A percentile compares a stretch with the other conserved stretches of the same genome.
Evolutionary conservation across 2,113 vertebrate species (phyloP).

Genomic region (Platysteira castanea): DNA sequence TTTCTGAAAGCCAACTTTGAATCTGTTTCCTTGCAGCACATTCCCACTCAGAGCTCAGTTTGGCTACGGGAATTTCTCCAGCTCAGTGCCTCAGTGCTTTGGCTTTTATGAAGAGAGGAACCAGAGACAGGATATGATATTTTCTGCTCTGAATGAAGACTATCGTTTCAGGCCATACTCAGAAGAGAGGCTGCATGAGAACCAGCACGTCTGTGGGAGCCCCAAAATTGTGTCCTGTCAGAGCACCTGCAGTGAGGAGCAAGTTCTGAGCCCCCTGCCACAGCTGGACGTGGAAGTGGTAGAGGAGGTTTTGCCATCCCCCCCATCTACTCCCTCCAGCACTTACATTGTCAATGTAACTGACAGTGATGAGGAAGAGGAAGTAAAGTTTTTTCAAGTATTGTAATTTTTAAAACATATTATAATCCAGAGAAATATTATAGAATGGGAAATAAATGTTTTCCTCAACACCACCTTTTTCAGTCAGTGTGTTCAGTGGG

Average conservation of each 20-base stretch:
- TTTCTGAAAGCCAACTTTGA: not conserved
- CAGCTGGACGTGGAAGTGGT: constrained; percentile 53
- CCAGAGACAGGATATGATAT: constrained; percentile 64
- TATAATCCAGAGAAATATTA: not conserved
- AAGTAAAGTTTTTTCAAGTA: constrained; percentile 73
- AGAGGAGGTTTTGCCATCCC: constrained; percentile 67
- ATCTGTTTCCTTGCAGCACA: constrained; percentile 64
- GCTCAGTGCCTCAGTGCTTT: constrained; percentile 62
- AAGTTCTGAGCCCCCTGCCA: constrained; percentile 39
- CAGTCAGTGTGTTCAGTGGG: constrained; percentile 50
- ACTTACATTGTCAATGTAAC: constrained; percentile 70
- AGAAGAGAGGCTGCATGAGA: constrained; percentile 13
- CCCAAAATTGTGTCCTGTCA: constrained; percentile 25
- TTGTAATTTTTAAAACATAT: constrained; percentile 67
- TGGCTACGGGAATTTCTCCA: constrained; percentile 62
- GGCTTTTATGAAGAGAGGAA: constrained; percentile 66
- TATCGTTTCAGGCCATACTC: constrained; percentile 52
- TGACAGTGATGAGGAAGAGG: constrained; percentile 70
- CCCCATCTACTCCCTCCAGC: constrained; percentile 54
- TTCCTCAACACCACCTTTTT: constrained; percentile 47
- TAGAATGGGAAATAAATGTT: constrained; percentile 63
- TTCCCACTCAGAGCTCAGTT: constrained; percentile 71
- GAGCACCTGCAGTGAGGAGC: constrained; percentile 38
- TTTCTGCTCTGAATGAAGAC: constrained; percentile 62
- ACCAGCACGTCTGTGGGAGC: constrained; percentile 6